These are phyloP conservation scores for Drosophila anomelani DNA, from an alignment of 2,888 invertebrate genomes.

Conservation along the genomic window DNA sequence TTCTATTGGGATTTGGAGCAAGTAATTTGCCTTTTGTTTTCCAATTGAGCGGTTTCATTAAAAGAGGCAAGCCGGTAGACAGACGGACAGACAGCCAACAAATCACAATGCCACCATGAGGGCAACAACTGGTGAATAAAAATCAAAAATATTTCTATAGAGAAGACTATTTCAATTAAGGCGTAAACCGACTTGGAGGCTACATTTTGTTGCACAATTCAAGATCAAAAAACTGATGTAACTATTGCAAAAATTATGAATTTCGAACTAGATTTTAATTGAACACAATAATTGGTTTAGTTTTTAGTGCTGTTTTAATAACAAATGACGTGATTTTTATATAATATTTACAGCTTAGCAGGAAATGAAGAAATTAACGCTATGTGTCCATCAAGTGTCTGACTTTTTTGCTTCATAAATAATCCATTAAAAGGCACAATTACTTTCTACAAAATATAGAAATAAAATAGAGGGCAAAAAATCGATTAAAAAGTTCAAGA, in stretches of 20 bases:
- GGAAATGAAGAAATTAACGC: slow-evolving; percentile 2
- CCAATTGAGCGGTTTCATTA: slow-evolving; percentile 61
- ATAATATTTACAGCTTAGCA: neutral
- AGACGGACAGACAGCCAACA: neutral
- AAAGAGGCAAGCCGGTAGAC: slow-evolving; percentile 5
- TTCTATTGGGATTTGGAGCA: slow-evolving; percentile 62
- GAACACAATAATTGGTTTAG: neutral
- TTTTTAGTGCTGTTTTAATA: neutral
- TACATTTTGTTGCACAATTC: neutral
- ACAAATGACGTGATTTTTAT: neutral
- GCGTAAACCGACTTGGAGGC: neutral
- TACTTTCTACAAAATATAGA: slow-evolving; percentile 9
- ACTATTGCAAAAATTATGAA: neutral
- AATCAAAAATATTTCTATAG: slow-evolving; percentile 2
- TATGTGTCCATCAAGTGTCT: neutral
- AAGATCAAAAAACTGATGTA: slow-evolving; percentile 2
- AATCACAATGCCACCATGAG: slow-evolving; percentile 6
- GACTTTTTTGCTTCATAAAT: neutral
- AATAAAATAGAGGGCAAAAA: slow-evolving; percentile 18
- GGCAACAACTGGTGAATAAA: neutral
- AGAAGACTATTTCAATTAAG: slow-evolving; percentile 23
- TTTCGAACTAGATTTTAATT: neutral
- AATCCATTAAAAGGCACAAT: neutral
- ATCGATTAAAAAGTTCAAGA: slow-evolving; percentile 38
- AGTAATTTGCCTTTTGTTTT: slow-evolving; percentile 66